A percentile compares a stretch with the other conserved stretches of the same genome.
These are phyloP conservation scores for Semicossyphus pulcher DNA, from an alignment of 2,113 vertebrate species.

Conservation along the genomic window DNA sequence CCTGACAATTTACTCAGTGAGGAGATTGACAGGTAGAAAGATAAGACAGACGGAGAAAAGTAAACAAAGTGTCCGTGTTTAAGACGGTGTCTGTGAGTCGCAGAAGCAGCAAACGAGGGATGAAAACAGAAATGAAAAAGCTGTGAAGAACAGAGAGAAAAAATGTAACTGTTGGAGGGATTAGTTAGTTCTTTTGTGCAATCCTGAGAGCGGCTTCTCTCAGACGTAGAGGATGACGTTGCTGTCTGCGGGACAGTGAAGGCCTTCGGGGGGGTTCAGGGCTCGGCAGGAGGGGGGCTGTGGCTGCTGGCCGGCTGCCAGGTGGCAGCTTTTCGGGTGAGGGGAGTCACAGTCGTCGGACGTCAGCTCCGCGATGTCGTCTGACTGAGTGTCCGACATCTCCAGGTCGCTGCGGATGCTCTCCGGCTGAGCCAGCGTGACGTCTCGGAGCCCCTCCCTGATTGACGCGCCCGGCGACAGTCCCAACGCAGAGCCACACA, in stretches of 20 bases:
- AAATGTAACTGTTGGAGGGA: slow-evolving; percentile 5
- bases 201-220: slow-evolving; percentile 65
- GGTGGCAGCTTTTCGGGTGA: slow-evolving; percentile 75
- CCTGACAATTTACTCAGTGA: slow-evolving; percentile 71
- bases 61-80: slow-evolving; percentile 54
- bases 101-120: slow-evolving; percentile 54
- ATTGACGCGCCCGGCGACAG: slow-evolving; percentile 82
- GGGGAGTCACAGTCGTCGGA: slow-evolving; percentile 96
- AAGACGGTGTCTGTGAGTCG: slow-evolving; percentile 50
- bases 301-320: slow-evolving; percentile 38
- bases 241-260: slow-evolving; percentile 81
- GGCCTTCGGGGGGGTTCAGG: slow-evolving; percentile 78
- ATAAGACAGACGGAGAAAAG: slow-evolving; percentile 63
- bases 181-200: slow-evolving; percentile 54
- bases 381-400: slow-evolving; percentile 97
- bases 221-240: slow-evolving; percentile 84
- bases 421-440: slow-evolving; percentile 96
- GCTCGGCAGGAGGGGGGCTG: slow-evolving; percentile 75
- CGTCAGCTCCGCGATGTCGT: slow-evolving; percentile 95
- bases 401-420: slow-evolving; percentile 99
- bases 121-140: slow-evolving; percentile 9
- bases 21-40: slow-evolving; percentile 70
- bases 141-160: slow-evolving; percentile 5
- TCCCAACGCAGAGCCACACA: slow-evolving; percentile 72
- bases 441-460: slow-evolving; percentile 87